Base-by-base conservation (phyloP, 2,797 vertebrate genomes). In the Mastacembelus armatus region DNA sequence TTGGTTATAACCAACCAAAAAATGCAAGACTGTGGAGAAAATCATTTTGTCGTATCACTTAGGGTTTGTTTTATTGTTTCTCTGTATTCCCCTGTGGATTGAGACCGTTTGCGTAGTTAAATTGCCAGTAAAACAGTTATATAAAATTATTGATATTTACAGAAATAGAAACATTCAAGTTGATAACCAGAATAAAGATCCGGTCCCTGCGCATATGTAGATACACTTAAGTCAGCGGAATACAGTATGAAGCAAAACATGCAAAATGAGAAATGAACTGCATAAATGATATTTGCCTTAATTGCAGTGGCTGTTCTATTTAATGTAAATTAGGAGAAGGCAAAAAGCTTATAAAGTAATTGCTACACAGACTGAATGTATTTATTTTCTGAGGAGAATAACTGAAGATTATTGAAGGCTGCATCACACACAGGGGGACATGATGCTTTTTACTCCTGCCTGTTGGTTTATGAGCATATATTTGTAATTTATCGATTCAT, bases 341-440 rank as follows among this genome's bases (percentile, higher is more conserved):
- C 38, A 35, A 61, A 35, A 9, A 29, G 4, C 26, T 43, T 54
- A 57, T 40, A 3, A 27, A 45, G 50, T 15, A 48, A 39, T 27
- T 39, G 38, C 16, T 16, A 5, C 21, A 16, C 39, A 35, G 26
- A 1, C 8, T 24, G 15, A 45, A 16, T 16, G 8, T 36, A 26
- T 52, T 57, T 12, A 21, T 50, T 44, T 45, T 29, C 18, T 7
- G 22, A 62, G 2, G 19, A 11, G 4, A 33, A 0, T 32, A 54
- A 39, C 12, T 52, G 12, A 29, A 30, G 21, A 42, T 58, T 45
- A 71, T 54, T 52, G 26, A 71, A 38, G 19, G 21, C 42, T 57
- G n/a, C 38, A 54, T 66, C 29, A 27, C 16, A 30, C 24, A 38
- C 11, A 60, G 29, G 2, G 39, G 19, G 15, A 19, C 4, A 35